Base-by-base conservation (phyloP, 2,888 invertebrate species). In the Protophormia terraenovae region DNA sequence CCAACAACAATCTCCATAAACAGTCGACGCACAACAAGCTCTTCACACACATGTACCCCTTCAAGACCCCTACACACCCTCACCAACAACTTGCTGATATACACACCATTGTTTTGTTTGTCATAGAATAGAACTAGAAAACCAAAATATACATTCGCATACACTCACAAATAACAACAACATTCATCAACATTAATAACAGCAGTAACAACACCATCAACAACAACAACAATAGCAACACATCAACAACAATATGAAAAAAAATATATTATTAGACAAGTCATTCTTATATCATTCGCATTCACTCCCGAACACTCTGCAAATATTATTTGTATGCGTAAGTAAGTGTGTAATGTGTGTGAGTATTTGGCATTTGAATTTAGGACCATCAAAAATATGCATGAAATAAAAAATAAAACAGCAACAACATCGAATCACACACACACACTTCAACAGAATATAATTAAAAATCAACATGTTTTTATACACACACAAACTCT, bases 311-410 rank as follows among this genome's bases (percentile, higher is more conserved):
- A 66, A 4, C 14, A 10, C n/a, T n/a, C 16, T 35, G 12, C 1
- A 14, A 14, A 3, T 47, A 47, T 3, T n/a, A 19, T 47, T 22
- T 27, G 22, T 32, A 38, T 38, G 27, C 24, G 53, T 24, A 12
- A 24, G 27, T 55, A n/a, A 10, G n/a, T 45, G 29, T 29, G 19
- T 8, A 22, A 7, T 58, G n/a, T 22, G 41, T 16, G 5, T 22
- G 12, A 50, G 10, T 64, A 12, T 45, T 22, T 12, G 24, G 58
- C 45, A 32, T 45, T 77, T 32, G 45, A 77, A 67, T 67, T 67
- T 47, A 58, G 47, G 32, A 78, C 77, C 53, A 64, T 71, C 47
- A 53, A 60, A 78, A 67, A 69, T 78, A 78, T 69, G 77, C 69
- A 78, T 50, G 69, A 78, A 69, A 78, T 67, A 45, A n/a, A 47